Base-by-base conservation (phyloP, 2,113 vertebrate genomes). In the Tenebrosternarchus preto region DNA sequence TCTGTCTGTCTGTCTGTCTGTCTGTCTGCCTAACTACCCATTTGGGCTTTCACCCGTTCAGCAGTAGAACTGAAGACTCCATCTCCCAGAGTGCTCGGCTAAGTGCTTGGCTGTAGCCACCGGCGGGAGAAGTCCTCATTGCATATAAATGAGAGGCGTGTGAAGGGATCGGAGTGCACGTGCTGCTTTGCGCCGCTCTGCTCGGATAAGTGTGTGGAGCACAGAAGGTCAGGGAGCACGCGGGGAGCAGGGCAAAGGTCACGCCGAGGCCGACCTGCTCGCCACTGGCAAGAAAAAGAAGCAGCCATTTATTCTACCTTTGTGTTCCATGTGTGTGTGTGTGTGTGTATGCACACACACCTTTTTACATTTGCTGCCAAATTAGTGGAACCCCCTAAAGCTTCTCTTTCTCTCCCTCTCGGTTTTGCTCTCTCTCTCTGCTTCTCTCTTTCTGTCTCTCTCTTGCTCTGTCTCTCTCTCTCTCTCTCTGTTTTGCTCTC, bases 161-260 rank as follows among this genome's bases (percentile, higher is more conserved):
- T 88, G 89, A 92, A 90, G 91, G 76, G 82, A 90, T 91, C 92
- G 90, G 80, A 87, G 87, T 90, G 89, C 88, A 89, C 83, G 87
- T 87, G 75, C 77, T 88, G 39, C 46, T 46, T 57, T 27, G 77
- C 76, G 80, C 81, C 82, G 83, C 85, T 84, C 85, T 85, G 89
- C 91, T 90, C 90, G 84, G 83, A 89, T 95, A 95, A 96, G 93
- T 93, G 93, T 90, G 92, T 88, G 86, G 88, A 93, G 91, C 89
- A 91, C 88, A 87, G 91, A 90, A 91, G 91, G 86, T 29, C 82
- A 87, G 88, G 84, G 82, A 74, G 83, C 81, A 85, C 55, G 69
- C 71, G 70, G 66, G 85, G 83, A 77, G 3, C 46, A 22, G 60
- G 36, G 53, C 39, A 76, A 66, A 31, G 43, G 43, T 50, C 46